Evolutionary conservation across 2,113 vertebrate genomes (phyloP).

Genomic region (Pontoporia blainvillei): DNA sequence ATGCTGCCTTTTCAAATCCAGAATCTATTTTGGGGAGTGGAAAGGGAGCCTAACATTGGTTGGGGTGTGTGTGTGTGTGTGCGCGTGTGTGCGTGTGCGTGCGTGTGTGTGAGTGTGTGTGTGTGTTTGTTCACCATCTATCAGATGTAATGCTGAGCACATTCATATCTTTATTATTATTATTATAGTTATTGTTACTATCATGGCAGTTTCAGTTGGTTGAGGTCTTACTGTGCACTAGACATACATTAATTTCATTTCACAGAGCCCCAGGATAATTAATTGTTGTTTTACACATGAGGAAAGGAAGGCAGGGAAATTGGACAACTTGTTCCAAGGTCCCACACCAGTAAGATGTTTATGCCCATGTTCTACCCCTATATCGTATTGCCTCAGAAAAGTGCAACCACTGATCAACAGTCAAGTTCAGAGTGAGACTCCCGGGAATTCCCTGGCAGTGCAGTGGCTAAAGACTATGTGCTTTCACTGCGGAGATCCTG

Average conservation of each 20-base stretch:
- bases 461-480: too few relatives aligned
- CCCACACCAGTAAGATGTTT: background rate
- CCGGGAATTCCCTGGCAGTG: too few relatives aligned
- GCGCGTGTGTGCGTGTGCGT: background rate
- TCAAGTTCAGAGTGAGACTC: background rate
- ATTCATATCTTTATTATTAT: background rate
- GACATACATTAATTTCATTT: background rate
- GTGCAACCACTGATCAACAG: background rate
- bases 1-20: background rate
- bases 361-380: background rate
- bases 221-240: background rate
- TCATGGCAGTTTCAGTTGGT: background rate
- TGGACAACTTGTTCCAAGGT: background rate
- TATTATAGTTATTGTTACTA: background rate
- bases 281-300: background rate
- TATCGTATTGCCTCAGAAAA: background rate
- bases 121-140: background rate
- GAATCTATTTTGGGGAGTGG: background rate
- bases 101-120: too few relatives aligned
- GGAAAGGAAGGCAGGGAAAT: background rate
- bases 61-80: background rate
- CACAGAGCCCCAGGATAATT: background rate
- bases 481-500: too few relatives aligned
- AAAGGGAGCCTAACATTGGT: background rate
- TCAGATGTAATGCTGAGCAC: background rate